These are phyloP conservation scores for Muscicapa striata DNA, from an alignment of 2,797 vertebrate genomes.

Conservation along the genomic window DNA sequence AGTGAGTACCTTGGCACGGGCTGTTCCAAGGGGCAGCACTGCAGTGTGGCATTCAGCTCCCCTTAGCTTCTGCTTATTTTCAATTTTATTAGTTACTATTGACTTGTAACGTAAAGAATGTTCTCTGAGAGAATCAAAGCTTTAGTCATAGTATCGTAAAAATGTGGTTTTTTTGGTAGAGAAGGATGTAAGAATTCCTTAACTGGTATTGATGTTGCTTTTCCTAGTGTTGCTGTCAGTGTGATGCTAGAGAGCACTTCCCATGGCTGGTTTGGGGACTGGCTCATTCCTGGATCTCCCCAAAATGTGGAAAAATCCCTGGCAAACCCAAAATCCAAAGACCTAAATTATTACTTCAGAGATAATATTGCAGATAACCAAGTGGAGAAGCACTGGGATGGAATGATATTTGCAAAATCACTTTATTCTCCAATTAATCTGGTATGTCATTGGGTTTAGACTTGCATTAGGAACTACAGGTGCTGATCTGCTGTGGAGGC, in stretches of 20 bases:
- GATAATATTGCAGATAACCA: background rate
- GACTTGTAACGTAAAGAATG: rapidly evolving
- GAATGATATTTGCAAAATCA: background rate
- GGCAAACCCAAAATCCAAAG: background rate
- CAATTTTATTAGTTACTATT: rapidly evolving
- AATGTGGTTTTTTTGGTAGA: background rate
- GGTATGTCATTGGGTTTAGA: background rate
- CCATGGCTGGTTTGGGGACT: background rate
- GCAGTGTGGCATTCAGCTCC: background rate
- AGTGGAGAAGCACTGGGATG: background rate
- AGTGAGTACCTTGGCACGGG: conserved; percentile 79
- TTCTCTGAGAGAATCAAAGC: background rate
- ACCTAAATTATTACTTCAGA: background rate
- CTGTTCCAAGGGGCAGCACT: background rate
- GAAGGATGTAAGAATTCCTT: background rate
- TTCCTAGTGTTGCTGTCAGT: background rate
- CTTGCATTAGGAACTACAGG: background rate
- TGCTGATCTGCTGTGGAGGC: background rate
- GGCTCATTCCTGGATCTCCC: background rate
- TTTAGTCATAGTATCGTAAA: rapidly evolving
- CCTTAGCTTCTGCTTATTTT: background rate
- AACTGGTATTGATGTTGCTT: background rate
- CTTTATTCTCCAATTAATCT: background rate
- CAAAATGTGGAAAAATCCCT: background rate
- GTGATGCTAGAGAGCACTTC: background rate